These are phyloP conservation scores for Pipistrellus pygmaeus DNA, from an alignment of 2,797 vertebrate genomes.

Conservation along the genomic window DNA sequence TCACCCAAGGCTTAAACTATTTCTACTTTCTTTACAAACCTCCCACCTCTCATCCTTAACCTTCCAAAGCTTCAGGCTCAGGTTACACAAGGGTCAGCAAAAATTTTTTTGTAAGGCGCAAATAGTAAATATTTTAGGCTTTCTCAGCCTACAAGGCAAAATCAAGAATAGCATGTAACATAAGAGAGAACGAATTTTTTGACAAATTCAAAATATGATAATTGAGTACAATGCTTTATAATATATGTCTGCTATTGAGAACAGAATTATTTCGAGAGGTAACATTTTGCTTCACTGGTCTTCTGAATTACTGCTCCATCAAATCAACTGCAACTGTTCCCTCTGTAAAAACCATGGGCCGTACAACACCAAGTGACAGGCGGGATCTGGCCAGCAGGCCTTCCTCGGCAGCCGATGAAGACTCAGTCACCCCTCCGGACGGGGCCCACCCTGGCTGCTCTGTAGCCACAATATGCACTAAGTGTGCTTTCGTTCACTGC, in stretches of 20 bases:
- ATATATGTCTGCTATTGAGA: background rate
- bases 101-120: background rate
- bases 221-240: background rate
- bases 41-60: background rate
- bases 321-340: background rate
- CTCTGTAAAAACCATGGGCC: background rate
- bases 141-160: slow-evolving; percentile 12
- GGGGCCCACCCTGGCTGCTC: background rate
- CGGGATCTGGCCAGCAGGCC: background rate
- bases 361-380: background rate
- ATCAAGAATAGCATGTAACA: background rate
- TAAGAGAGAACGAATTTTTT: slow-evolving; percentile 21
- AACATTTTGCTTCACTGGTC: slow-evolving; percentile 4
- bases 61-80: slow-evolving; percentile 20
- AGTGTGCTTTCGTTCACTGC: background rate
- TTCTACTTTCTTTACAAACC: background rate
- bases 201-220: slow-evolving; percentile 42
- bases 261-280: background rate
- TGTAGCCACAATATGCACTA: background rate
- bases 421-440: background rate
- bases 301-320: slow-evolving; percentile 16
- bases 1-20: background rate
- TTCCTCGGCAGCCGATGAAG: background rate
- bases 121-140: slow-evolving; percentile 53
- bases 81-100: background rate